phyloP scores from a whole-genome alignment of 2,888 invertebrate genomes.

The Drosophila subquinaria region DNA sequence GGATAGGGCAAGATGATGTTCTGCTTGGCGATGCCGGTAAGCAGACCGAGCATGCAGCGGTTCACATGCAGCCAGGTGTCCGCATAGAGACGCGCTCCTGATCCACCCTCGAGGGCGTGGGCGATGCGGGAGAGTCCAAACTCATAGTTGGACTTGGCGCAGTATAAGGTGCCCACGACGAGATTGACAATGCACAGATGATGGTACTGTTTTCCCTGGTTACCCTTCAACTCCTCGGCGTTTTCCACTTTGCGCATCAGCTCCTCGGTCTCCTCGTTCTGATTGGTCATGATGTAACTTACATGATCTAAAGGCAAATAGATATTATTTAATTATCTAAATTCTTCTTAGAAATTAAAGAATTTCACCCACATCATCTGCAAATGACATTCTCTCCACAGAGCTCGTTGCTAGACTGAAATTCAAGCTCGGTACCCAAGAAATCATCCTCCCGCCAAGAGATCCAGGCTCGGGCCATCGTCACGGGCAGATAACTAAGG shows the following conservation, averaged over 20 bases:
- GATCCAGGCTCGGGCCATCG: slow-evolving; percentile 99
- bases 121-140: slow-evolving; percentile 99
- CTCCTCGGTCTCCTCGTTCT: slow-evolving; percentile 99
- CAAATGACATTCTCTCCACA: slow-evolving; percentile 96
- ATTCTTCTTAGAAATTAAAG: neutral
- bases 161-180: slow-evolving; percentile 99
- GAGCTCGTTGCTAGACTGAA: slow-evolving; percentile 98
- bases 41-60: slow-evolving; percentile 94
- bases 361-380: slow-evolving; percentile 89
- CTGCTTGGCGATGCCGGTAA: slow-evolving; percentile 94
- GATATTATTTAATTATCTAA: neutral
- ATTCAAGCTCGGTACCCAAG: slow-evolving; percentile 97
- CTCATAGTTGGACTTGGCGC: slow-evolving; percentile 99
- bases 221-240: slow-evolving; percentile 97
- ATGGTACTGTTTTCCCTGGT: slow-evolving; percentile 95
- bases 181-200: slow-evolving; percentile 99
- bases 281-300: slow-evolving; percentile 99
- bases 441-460: slow-evolving; percentile 99
- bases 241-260: slow-evolving; percentile 99
- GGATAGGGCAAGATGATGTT: slow-evolving; percentile 92
- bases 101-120: slow-evolving; percentile 91
- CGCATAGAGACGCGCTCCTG: slow-evolving; percentile 92
- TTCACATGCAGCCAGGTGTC: slow-evolving; percentile 99
- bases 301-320: slow-evolving; percentile 89
- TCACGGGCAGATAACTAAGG: slow-evolving; percentile 94